Conservation (phyloP, 2,113 vertebrate genomes). For the Alouatta palliata region DNA sequence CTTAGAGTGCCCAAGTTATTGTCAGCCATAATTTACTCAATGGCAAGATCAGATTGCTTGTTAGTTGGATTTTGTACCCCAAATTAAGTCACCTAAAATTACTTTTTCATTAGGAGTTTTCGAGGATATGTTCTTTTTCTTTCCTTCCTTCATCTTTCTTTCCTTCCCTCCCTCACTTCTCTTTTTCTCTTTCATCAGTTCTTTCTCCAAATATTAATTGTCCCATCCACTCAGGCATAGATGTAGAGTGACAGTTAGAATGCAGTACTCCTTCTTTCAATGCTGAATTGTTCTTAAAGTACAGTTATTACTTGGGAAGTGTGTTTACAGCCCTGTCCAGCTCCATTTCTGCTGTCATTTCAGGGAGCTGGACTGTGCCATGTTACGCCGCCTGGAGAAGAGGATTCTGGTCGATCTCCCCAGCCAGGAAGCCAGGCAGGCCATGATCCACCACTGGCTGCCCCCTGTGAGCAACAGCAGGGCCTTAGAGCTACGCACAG, state of each 20-base stretch:
- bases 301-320: not conserved
- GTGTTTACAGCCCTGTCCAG: rapidly evolving
- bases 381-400: slow-evolving; percentile 96
- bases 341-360: not conserved
- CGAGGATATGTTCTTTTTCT: not conserved
- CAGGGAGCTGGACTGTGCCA: slow-evolving; percentile 96
- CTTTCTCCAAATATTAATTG: not conserved
- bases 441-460: slow-evolving; percentile 96
- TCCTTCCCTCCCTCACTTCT: not conserved
- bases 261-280: not conserved
- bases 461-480: slow-evolving; percentile 88
- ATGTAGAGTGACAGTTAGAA: not conserved
- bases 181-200: not conserved
- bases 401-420: slow-evolving; percentile 95
- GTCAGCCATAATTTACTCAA: not conserved
- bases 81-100: too few species aligned
- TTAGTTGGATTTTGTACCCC: too few species aligned
- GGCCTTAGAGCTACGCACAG: slow-evolving; percentile 87
- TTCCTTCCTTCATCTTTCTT: not conserved
- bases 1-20: not conserved
- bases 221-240: not conserved
- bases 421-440: slow-evolving; percentile 86
- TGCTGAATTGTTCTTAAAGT: not conserved
- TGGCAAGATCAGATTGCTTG: not conserved
- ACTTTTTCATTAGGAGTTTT: not conserved